Evolutionary conservation across 2,888 invertebrate genomes (phyloP).

Genomic region (Operophtera brumata): DNA sequence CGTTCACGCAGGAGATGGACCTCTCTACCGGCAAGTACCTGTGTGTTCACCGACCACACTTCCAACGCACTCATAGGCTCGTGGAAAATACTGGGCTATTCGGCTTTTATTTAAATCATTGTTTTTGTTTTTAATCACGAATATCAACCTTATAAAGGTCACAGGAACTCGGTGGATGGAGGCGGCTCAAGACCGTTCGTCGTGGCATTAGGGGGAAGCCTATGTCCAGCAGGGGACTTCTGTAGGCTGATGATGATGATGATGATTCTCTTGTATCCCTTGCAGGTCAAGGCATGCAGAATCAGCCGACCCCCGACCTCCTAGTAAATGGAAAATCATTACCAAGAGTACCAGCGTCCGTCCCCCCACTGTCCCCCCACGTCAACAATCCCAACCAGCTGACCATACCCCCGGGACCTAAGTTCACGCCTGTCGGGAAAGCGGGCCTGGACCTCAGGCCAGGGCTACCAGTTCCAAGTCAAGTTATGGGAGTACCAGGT

Average conservation of each 20-base stretch:
- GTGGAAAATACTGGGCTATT: too few relatives aligned
- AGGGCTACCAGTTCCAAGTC: slow-evolving; percentile 4
- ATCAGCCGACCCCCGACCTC: slow-evolving; percentile 63
- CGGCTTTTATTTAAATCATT: too few relatives aligned
- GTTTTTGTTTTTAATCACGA: too few relatives aligned
- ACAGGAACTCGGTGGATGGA: too few relatives aligned
- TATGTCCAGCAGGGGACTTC: too few relatives aligned
- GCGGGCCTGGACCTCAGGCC: slow-evolving; percentile 20
- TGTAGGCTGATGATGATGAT: too few relatives aligned
- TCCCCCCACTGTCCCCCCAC: slow-evolving; percentile 17
- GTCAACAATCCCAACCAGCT: slow-evolving; percentile 41
- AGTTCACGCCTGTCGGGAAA: slow-evolving; percentile 23
- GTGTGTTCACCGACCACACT: background rate
- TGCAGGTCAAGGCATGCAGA: slow-evolving; percentile 32
- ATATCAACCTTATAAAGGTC: too few relatives aligned
- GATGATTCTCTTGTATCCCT: background rate
- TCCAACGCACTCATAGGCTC: background rate
- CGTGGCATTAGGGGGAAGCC: too few relatives aligned
- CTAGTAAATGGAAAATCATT: slow-evolving; percentile 57
- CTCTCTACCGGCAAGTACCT: slow-evolving; percentile 52
- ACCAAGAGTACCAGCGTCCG: slow-evolving; percentile 26
- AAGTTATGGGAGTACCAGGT: slow-evolving; percentile 3
- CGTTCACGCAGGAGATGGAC: slow-evolving; percentile 87
- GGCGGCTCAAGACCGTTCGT: too few relatives aligned
- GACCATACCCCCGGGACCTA: slow-evolving; percentile 30